These are phyloP conservation scores for Morone saxatilis DNA, from an alignment of 2,113 vertebrate species.

Conservation along the genomic window DNA sequence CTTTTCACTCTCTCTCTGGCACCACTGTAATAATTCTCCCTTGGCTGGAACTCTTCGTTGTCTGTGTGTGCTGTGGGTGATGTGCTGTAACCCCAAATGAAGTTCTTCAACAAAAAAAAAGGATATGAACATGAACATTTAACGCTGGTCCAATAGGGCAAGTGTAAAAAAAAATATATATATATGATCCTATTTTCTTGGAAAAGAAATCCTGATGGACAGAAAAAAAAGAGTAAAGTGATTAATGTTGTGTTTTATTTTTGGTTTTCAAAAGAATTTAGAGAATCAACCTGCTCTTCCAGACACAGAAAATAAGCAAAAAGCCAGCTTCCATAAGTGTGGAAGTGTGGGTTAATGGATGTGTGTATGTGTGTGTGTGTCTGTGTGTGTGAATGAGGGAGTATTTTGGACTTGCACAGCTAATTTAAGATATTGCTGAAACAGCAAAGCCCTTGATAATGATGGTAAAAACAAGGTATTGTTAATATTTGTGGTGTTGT, in stretches of 20 bases:
- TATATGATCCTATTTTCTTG: conserved; percentile 20
- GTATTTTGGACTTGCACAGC: conserved; percentile 38
- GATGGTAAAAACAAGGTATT: conserved; percentile 15
- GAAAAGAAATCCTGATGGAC: conserved; percentile 56
- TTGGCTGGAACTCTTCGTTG: conserved; percentile 80
- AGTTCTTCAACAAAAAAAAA: conserved; percentile 57
- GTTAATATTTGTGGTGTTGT: conserved; percentile 12
- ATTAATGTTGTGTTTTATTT: conserved; percentile 73
- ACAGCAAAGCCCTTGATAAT: conserved; percentile 28
- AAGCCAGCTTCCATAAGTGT: conserved; percentile 57
- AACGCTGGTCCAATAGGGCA: conserved; percentile 49
- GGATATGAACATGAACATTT: conserved; percentile 62
- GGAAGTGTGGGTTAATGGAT: conserved; percentile 19
- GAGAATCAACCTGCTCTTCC: conserved; percentile 76
- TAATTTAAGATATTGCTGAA: conserved; percentile 34
- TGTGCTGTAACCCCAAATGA: conserved; percentile 82
- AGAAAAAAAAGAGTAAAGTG: conserved; percentile 61
- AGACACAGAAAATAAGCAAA: conserved; percentile 73
- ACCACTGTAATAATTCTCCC: conserved; percentile 79
- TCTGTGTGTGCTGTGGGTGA: conserved; percentile 86
- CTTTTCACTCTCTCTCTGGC: conserved; percentile 69
- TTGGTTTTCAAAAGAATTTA: conserved; percentile 62
- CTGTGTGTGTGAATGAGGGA: background rate
- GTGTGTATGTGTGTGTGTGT: conserved; percentile 9
- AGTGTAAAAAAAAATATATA: conserved; percentile 53